A percentile compares a stretch with the other conserved stretches of the same genome.
phyloP scores from a whole-genome alignment of 2,113 vertebrate species.

The Speoplatyrhinus poulsoni region DNA sequence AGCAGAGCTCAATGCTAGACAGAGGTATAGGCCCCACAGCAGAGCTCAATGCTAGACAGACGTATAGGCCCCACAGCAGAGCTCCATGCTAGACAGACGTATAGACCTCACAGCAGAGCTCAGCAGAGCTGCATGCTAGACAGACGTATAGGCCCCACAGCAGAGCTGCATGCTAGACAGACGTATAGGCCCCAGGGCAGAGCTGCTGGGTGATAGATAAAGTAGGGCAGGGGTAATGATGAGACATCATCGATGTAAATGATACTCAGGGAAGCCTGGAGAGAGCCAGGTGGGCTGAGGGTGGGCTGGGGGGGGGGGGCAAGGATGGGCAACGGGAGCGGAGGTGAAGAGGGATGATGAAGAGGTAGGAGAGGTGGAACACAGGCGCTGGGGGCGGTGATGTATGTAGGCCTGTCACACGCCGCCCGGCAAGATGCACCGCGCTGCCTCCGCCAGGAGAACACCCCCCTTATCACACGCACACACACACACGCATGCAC shows the following conservation, averaged over 20 bases:
- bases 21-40: too few relatives aligned
- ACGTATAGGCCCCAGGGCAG: constrained; percentile 26
- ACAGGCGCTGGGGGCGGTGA: constrained; percentile 77
- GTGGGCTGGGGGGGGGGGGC: constrained; percentile 18
- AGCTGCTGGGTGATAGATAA: constrained; percentile 76
- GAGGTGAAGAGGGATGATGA: constrained; percentile 77
- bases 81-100: constrained; percentile 15
- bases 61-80: constrained; percentile 30
- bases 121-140: too few relatives aligned
- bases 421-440: constrained; percentile 80
- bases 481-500: constrained; percentile 4
- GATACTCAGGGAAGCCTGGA: constrained; percentile 78
- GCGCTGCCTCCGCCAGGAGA: constrained; percentile 77
- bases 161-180: too few relatives aligned
- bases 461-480: constrained; percentile 47
- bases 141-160: too few relatives aligned
- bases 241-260: constrained; percentile 80
- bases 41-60: too few relatives aligned
- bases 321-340: constrained; percentile 68
- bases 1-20: constrained; percentile 31
- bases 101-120: too few relatives aligned
- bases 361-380: constrained; percentile 68
- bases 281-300: constrained; percentile 13
- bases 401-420: constrained; percentile 81
- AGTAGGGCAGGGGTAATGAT: constrained; percentile 78